Conservation (phyloP, 2,888 invertebrate genomes). For the Acanthosepion pharaonis region DNA sequence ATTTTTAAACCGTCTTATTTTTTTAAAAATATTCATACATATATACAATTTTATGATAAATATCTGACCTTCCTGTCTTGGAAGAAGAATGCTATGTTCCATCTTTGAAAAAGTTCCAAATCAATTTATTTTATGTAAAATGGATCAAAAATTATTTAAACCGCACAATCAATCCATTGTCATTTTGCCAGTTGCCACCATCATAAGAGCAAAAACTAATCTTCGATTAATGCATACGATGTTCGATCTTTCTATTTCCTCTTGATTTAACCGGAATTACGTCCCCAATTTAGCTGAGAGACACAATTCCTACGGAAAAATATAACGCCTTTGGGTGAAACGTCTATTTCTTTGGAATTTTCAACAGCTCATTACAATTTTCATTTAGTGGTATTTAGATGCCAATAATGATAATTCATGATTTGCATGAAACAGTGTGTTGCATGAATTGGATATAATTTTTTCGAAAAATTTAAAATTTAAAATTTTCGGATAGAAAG, state of each 20-base stretch:
- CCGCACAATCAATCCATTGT: not conserved
- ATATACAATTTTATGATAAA: too few relatives aligned
- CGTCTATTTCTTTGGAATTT: too few relatives aligned
- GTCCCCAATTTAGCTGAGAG: not conserved
- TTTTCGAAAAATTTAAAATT: too few relatives aligned
- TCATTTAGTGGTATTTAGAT: too few relatives aligned
- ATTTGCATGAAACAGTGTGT: too few relatives aligned
- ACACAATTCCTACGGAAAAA: not conserved
- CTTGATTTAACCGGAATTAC: not conserved
- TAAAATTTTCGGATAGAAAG: too few relatives aligned
- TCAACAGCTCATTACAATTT: too few relatives aligned
- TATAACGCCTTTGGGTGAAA: not conserved
- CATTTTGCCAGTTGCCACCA: not conserved
- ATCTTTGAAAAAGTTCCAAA: not conserved
- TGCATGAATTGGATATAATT: too few relatives aligned
- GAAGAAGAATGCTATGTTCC: not conserved
- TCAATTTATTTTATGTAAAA: constrained; percentile 33
- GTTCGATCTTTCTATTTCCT: not conserved
- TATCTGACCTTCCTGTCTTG: not conserved
- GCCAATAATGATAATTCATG: too few relatives aligned
- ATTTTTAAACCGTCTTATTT: too few relatives aligned
- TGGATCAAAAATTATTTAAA: not conserved
- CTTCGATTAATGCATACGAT: not conserved
- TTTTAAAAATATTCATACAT: too few relatives aligned
- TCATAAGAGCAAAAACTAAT: not conserved